Conservation (phyloP, 1,140 invertebrate species). For the Delia radicum region DNA sequence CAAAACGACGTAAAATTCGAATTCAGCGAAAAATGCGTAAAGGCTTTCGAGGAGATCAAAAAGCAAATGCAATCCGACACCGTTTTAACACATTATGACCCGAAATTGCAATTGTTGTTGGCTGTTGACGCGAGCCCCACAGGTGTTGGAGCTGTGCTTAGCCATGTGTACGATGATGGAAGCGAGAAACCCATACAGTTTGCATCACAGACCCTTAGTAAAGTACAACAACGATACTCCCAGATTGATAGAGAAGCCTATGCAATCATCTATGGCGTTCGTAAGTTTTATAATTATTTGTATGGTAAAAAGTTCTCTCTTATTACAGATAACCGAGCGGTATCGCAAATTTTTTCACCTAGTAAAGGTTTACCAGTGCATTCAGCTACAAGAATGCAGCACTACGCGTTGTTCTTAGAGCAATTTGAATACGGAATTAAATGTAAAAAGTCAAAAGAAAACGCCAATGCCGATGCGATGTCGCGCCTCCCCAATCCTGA, state of each 20-base stretch:
- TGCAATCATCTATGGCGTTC: constrained; percentile 56
- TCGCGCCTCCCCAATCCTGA: constrained; percentile 32
- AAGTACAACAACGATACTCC: constrained; percentile 58
- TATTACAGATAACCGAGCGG: constrained; percentile 58
- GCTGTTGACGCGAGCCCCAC: constrained; percentile 46
- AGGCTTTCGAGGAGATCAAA: constrained; percentile 42
- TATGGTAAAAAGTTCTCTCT: constrained; percentile 56
- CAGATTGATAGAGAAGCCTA: constrained; percentile 61
- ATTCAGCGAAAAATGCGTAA: constrained; percentile 35
- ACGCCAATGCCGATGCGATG: constrained; percentile 36
- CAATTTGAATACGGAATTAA: constrained; percentile 47
- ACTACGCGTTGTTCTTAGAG: constrained; percentile 35
- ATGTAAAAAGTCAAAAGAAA: constrained; percentile 44
- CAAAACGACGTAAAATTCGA: constrained; percentile 33
- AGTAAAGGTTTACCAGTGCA: too few species aligned
- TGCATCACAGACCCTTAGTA: constrained; percentile 56
- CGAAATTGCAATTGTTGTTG: constrained; percentile 56
- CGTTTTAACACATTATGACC: constrained; percentile 53
- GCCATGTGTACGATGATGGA: constrained; percentile 49
- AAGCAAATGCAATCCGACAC: constrained; percentile 37
- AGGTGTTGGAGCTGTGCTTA: constrained; percentile 54
- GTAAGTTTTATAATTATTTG: constrained; percentile 52
- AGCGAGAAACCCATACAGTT: constrained; percentile 57
- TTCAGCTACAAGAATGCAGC: too few species aligned
- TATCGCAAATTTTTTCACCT: constrained; percentile 55